Base-by-base conservation (phyloP, 2,113 vertebrate species). In the Tamias sibiricus region DNA sequence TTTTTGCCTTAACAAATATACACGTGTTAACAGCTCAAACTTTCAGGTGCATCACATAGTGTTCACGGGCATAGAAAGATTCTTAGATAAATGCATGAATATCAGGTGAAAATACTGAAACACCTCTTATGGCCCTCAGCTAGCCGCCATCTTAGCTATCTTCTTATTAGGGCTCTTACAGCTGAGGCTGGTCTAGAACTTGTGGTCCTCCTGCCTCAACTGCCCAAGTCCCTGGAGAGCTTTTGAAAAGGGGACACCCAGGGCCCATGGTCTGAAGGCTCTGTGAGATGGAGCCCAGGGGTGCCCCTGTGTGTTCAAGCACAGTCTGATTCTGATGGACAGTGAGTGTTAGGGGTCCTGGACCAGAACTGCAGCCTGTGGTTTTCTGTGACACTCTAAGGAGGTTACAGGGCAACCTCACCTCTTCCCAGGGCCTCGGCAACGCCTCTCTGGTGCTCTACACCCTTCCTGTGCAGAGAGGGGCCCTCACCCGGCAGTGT, bases 341-440 rank as follows among this genome's bases (percentile, higher is more conserved):
- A 20, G 49, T 14, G 57, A 40, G 30, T 4, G 2, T 68, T 12
- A 35, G 37, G 35, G 84, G 22, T n/a, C 0, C 12, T n/a, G 69
- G 13, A 6, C 24, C 16, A 13, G 57, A 44, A 2, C n/a, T 0
- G 0, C 4, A 26, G 44, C 11, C n/a, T 19, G 0, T 0, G 19
- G 16, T 0, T 1, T 32, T 49, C 54, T 0, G 3, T 2, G 16
- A 12, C 26, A 26, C 28, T 64, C 57, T 30, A 11, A 2, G 2
- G 5, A 75, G 62, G 17, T 11, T 49, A 0, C 1, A 6, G 17
- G 30, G 44, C 40, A 44, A 19, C 10, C 16, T 17, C 8, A n/a
- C n/a, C 64, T 74, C 71, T 69, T 37, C 42, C 47, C 4, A 7
- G 44, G 74, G 66, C 47, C 32, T 9, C 37, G 4, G 1, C 19